Conservation (phyloP, 2,888 invertebrate species). For the Scaptomyza caliginosa region DNA sequence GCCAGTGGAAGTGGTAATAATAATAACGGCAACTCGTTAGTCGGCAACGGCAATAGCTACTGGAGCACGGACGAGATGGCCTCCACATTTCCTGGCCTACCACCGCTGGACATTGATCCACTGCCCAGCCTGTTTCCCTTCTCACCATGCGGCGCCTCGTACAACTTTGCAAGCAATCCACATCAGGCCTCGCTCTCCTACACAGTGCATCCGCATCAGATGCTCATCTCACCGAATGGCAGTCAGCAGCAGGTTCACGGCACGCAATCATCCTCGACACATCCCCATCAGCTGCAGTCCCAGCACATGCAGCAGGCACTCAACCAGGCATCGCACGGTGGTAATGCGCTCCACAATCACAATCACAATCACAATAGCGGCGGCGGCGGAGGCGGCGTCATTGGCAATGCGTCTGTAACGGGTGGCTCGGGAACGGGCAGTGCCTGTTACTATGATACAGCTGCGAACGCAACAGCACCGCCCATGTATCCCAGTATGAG, state of each 20-base stretch:
- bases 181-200: slow-evolving; percentile 85
- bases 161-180: slow-evolving; percentile 86
- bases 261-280: slow-evolving; percentile 46
- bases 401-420: slow-evolving; percentile 33
- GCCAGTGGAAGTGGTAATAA: slow-evolving; percentile 36
- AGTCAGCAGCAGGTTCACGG: slow-evolving; percentile 53
- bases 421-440: slow-evolving; percentile 36
- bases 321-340: slow-evolving; percentile 73
- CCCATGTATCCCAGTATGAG: slow-evolving; percentile 96
- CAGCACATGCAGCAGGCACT: slow-evolving; percentile 71
- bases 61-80: slow-evolving; percentile 90
- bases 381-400: slow-evolving; percentile 24
- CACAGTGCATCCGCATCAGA: slow-evolving; percentile 87
- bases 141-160: slow-evolving; percentile 91
- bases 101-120: slow-evolving; percentile 93
- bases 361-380: slow-evolving; percentile 20
- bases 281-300: slow-evolving; percentile 55
- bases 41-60: slow-evolving; percentile 79
- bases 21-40: slow-evolving; percentile 72
- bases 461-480: slow-evolving; percentile 65
- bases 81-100: slow-evolving; percentile 91
- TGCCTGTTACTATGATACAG: slow-evolving; percentile 82
- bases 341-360: slow-evolving; percentile 67
- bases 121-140: slow-evolving; percentile 94
- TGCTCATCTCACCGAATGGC: slow-evolving; percentile 87